phyloP scores from a whole-genome alignment of 2,888 invertebrate species.

The Petrolisthes manimaculis region DNA sequence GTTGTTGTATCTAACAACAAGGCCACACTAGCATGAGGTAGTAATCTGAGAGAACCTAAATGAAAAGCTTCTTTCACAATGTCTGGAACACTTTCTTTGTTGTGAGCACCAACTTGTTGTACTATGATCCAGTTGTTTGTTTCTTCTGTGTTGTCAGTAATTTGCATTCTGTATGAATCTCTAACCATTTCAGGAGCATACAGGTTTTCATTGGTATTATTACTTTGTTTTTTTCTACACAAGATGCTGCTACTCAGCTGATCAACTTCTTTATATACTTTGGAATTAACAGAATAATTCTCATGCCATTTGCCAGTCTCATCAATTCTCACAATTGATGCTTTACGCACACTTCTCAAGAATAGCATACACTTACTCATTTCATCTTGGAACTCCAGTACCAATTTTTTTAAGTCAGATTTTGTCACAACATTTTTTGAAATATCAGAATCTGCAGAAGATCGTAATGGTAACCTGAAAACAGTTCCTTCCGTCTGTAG shows the following conservation, averaged over 20 bases:
- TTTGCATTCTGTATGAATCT: slow-evolving; percentile 15
- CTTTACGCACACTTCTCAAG: slow-evolving; percentile 37
- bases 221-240: neutral
- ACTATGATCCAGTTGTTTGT: slow-evolving; percentile 22
- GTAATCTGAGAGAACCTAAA: neutral
- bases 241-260: neutral
- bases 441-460: neutral
- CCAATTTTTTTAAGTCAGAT: neutral
- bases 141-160: neutral
- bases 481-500: slow-evolving; percentile 33
- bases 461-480: slow-evolving; percentile 38
- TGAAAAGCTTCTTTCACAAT: slow-evolving; percentile 13
- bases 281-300: slow-evolving; percentile 25
- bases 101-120: slow-evolving; percentile 36
- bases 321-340: slow-evolving; percentile 11
- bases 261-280: neutral
- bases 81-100: slow-evolving; percentile 11
- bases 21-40: slow-evolving; percentile 51
- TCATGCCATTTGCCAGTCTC: neutral
- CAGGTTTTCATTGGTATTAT: neutral
- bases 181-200: slow-evolving; percentile 17
- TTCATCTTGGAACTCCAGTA: slow-evolving; percentile 20
- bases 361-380: slow-evolving; percentile 40
- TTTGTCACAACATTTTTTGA: neutral
- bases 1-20: neutral